These are phyloP conservation scores for Beaufortia kweichowensis DNA, from an alignment of 2,113 vertebrate species.

Conservation along the genomic window DNA sequence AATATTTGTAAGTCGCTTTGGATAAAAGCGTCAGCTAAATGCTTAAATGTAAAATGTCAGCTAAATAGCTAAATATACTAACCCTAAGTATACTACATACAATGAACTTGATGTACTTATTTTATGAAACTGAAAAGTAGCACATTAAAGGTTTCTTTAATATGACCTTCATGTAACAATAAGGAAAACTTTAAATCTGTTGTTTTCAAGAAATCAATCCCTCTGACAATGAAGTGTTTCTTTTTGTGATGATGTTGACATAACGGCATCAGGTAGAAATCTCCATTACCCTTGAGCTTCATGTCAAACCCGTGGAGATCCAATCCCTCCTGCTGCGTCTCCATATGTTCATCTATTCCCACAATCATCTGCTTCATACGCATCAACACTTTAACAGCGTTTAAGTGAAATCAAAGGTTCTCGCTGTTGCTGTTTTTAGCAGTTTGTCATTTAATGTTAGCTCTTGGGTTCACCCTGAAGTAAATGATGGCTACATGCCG, in stretches of 20 bases:
- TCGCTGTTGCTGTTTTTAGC: slow-evolving; percentile 13
- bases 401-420: slow-evolving; percentile 31
- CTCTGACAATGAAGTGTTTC: too few species aligned
- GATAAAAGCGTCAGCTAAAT: too few species aligned
- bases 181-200: too few species aligned
- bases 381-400: slow-evolving; percentile 8
- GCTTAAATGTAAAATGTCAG: too few species aligned
- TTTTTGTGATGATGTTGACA: background rate
- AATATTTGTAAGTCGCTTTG: too few species aligned
- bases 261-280: slow-evolving; percentile 16
- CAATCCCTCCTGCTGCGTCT: background rate
- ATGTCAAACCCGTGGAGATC: slow-evolving; percentile 9
- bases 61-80: too few species aligned
- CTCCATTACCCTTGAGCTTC: slow-evolving; percentile 8
- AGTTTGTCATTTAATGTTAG: slow-evolving; percentile 19
- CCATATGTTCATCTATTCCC: slow-evolving; percentile 28
- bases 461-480: slow-evolving; percentile 13
- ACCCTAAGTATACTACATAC: too few species aligned
- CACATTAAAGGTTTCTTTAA: too few species aligned
- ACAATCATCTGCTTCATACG: slow-evolving; percentile 19
- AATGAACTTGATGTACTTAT: too few species aligned
- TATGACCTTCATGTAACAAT: too few species aligned
- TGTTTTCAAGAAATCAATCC: too few species aligned
- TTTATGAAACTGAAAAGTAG: too few species aligned
- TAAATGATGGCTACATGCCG: background rate